These are phyloP conservation scores for Stichodactyla helianthus DNA, from an alignment of 64 coral and sea anemone genomes.

Conservation along the genomic window DNA sequence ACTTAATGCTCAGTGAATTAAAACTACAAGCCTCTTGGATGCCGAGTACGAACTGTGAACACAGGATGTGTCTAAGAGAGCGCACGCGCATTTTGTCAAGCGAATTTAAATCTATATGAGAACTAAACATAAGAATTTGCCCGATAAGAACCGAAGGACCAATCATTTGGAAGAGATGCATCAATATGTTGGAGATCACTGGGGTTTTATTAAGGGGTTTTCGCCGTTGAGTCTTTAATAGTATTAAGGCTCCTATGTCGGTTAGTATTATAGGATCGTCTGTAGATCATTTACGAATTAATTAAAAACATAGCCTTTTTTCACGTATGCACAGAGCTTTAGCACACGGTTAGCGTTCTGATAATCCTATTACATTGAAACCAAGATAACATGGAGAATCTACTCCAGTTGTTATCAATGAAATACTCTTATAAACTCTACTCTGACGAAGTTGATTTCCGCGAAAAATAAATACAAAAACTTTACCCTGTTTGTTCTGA, in stretches of 20 bases:
- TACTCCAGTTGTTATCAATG: neutral
- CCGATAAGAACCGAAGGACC: neutral
- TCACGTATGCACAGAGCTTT: neutral
- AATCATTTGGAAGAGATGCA: neutral
- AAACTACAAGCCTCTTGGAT: neutral
- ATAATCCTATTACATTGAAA: slow-evolving; percentile 3
- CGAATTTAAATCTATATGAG: neutral
- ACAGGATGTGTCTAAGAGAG: slow-evolving; percentile 7
- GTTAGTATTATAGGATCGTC: neutral
- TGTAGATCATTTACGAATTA: neutral
- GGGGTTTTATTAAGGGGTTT: neutral
- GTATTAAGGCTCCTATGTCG: neutral
- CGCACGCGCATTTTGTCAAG: neutral
- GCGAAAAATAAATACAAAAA: neutral
- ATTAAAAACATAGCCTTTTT: neutral
- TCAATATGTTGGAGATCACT: neutral
- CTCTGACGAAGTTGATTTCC: neutral
- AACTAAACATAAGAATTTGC: slow-evolving; percentile 1
- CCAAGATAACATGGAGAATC: neutral
- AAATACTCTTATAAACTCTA: neutral
- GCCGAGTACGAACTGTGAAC: neutral
- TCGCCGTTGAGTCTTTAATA: neutral
- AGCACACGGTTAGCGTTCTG: neutral
- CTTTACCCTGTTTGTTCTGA: neutral
- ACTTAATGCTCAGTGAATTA: slow-evolving; percentile 3